Evolutionary conservation across 2,797 vertebrate species (phyloP).

Genomic region (Hippopotamyrus pictus): DNA sequence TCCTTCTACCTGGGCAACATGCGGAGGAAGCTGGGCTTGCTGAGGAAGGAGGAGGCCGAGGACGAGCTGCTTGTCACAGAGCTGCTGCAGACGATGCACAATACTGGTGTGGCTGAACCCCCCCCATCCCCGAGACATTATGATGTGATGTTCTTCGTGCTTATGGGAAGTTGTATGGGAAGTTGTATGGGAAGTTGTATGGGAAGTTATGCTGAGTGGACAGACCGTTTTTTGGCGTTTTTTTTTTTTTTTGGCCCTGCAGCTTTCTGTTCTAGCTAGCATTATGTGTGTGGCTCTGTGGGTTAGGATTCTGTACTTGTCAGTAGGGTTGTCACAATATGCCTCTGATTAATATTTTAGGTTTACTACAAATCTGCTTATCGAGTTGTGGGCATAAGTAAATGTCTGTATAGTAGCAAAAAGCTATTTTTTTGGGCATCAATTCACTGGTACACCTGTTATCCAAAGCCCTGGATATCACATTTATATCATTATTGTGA

Average conservation of each 20-base stretch:
- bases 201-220: background rate
- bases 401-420: background rate
- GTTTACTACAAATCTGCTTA: background rate
- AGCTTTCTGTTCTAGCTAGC: background rate
- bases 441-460: background rate
- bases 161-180: background rate
- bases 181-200: background rate
- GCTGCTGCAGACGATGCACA: conserved; percentile 84
- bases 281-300: background rate
- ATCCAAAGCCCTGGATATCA: background rate
- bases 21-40: conserved; percentile 85
- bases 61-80: conserved; percentile 73
- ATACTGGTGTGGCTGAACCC: conserved; percentile 68
- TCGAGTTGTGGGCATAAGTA: background rate
- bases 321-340: background rate
- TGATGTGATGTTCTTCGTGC: background rate
- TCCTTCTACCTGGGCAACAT: conserved; percentile 79
- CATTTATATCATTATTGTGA: background rate
- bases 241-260: background rate
- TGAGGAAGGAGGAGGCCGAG: conserved; percentile 68
- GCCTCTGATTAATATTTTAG: background rate
- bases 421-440: background rate
- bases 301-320: background rate
- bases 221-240: background rate
- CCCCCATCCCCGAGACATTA: background rate